These are phyloP conservation scores for Narcine bancroftii DNA, from an alignment of 2,113 vertebrate species.

Conservation along the genomic window DNA sequence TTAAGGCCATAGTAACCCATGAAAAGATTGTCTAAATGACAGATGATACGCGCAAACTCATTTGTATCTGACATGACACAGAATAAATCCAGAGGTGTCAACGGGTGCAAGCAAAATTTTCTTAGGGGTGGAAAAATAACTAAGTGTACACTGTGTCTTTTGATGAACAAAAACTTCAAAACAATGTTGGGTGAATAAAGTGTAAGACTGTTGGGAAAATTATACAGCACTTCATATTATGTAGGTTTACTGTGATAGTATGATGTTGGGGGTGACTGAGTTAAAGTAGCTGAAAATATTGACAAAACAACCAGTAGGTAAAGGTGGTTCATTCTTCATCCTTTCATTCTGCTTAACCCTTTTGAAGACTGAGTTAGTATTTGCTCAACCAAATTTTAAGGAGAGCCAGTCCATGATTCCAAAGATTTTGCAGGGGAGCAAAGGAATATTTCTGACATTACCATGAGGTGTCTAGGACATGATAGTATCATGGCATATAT, in stretches of 20 bases:
- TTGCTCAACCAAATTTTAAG: not conserved
- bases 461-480: no score
- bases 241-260: conserved; percentile 19
- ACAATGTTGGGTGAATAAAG: conserved; percentile 25
- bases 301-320: conserved; percentile 9
- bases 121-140: not conserved
- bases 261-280: conserved; percentile 33
- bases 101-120: not conserved
- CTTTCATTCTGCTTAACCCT: conserved; percentile 21
- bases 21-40: not conserved
- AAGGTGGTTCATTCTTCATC: conserved; percentile 20
- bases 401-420: not conserved
- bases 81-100: not conserved
- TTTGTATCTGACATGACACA: not conserved
- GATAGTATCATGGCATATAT: not conserved
- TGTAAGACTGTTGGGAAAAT: conserved; percentile 33
- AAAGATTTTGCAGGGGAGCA: not conserved
- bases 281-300: conserved; percentile 33
- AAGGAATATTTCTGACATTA: not conserved
- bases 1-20: conserved; percentile 15
- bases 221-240: conserved; percentile 34
- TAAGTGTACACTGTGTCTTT: conserved; percentile 23
- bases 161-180: conserved; percentile 31
- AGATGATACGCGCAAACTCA: not conserved
- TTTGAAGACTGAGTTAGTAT: conserved; percentile 24